Conservation (phyloP, 2,113 vertebrate genomes). For the Elgaria multicarinata region DNA sequence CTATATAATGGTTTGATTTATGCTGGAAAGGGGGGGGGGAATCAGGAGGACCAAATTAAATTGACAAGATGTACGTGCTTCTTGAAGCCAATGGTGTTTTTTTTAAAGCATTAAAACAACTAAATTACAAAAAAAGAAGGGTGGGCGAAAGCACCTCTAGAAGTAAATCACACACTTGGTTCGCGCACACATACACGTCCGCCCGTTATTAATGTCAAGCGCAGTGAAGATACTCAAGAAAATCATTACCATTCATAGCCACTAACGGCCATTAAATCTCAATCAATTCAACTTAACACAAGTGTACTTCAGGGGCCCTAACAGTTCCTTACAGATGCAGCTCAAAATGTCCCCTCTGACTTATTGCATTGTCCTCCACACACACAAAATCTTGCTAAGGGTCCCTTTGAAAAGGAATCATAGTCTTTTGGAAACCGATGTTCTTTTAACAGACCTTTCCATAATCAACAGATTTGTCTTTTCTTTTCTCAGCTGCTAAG, state of each 20-base stretch:
- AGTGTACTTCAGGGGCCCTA: constrained; percentile 86
- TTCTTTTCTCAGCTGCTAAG: constrained; percentile 29
- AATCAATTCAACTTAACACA: constrained; percentile 91
- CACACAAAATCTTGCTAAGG: constrained; percentile 79
- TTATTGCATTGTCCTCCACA: constrained; percentile 81
- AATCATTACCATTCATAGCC: constrained; percentile 88
- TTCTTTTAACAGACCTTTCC: constrained; percentile 72
- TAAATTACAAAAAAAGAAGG: constrained; percentile 78
- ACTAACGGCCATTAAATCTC: constrained; percentile 90
- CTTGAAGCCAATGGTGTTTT: constrained; percentile 55
- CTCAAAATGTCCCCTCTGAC: constrained; percentile 80
- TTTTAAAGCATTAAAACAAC: constrained; percentile 71
- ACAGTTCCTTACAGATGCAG: constrained; percentile 77
- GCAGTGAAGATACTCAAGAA: constrained; percentile 79
- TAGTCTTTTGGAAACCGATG: constrained; percentile 61
- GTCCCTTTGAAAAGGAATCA: constrained; percentile 66
- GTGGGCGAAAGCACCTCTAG: constrained; percentile 64
- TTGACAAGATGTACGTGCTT: constrained; percentile 75
- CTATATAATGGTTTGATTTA: constrained; percentile 84
- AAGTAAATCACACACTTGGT: constrained; percentile 68
- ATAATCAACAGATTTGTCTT: constrained; percentile 57
- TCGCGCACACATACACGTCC: constrained; percentile 66
- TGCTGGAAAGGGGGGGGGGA: constrained; percentile 75
- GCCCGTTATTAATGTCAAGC: constrained; percentile 84
- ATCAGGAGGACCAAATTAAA: constrained; percentile 79